Evolutionary conservation across 2,888 invertebrate species (phyloP).

Genomic region (Dysmachus trigonus): DNA sequence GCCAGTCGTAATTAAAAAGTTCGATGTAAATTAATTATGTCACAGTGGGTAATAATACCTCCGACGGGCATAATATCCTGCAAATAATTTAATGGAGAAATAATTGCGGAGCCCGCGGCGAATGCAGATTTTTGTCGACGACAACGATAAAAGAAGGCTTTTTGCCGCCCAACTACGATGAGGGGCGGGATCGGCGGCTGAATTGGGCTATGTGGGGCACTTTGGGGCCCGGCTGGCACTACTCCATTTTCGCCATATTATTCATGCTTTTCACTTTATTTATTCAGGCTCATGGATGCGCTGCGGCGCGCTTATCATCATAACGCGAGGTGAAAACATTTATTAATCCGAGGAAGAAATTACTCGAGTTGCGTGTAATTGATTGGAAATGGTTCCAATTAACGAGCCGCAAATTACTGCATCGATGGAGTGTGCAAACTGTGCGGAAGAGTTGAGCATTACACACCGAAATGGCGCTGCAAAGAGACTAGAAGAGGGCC

Average conservation of each 20-base stretch:
- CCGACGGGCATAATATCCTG: not conserved
- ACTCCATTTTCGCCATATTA: not conserved
- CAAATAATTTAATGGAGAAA: slow-evolving; percentile 21
- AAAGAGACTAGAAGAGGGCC: not conserved
- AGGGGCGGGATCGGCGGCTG: not conserved
- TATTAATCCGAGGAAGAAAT: slow-evolving; percentile 16
- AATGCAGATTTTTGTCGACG: not conserved
- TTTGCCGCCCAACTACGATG: not conserved
- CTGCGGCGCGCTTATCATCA: not conserved
- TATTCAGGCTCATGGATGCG: not conserved
- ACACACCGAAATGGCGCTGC: not conserved
- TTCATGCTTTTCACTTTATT: slow-evolving; percentile 11
- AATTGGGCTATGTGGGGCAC: not conserved
- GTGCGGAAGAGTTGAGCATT: not conserved
- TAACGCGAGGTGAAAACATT: slow-evolving; percentile 17
- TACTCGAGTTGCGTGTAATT: slow-evolving; percentile 2
- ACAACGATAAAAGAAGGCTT: not conserved
- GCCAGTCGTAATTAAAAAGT: slow-evolving; percentile 1
- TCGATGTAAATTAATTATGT: slow-evolving; percentile 4
- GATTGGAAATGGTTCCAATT: slow-evolving; percentile 36
- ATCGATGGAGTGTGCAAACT: not conserved
- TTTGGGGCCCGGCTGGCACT: not conserved
- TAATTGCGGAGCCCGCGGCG: not conserved
- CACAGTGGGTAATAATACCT: not conserved
- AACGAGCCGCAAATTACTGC: slow-evolving; percentile 22